Evolutionary conservation across 30 jellyfish, hydroid and myxozoan genomes (phyloP), one percentile per base, ranked within the genome.

Genomic region (Mastigias papua): DNA sequence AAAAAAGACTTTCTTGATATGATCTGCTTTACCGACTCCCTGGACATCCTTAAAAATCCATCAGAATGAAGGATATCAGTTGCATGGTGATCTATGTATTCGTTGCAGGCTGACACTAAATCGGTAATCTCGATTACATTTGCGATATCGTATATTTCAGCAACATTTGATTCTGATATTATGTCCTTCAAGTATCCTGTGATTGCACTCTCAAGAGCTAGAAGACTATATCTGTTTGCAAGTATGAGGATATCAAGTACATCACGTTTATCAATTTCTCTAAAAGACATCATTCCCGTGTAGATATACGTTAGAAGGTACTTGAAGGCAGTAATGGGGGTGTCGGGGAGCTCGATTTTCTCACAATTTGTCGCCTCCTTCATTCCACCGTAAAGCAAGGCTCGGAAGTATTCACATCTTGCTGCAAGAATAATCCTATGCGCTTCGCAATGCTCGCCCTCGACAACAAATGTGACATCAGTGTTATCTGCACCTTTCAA

Each of bases 351-450:
- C 7, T 26, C 69, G 33, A 94, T 89, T 75, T 90, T 95, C 9
- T 80, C 95, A 11, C 63, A 25, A 42, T 82, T 69, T 21, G 90
- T 86, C 60, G 99, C 74, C 66, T 94, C 99, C 63, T 83, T 77
- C 97, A 94, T 78, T 10, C 99, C 99, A 69, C 99, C 99, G 70
- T 78, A 94, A 0, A 94, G 76, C 63, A 94, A 67, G 11, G 99
- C 99, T 23, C 99, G 89, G 72, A 94, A 94, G 75, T 94, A 94
- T 65, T 94, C 99, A 73, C 99, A 94, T 66, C 97, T 80, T 19
- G 99, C 96, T 0, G 99, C 78, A 1, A 94, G 84, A 27, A 94
- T 90, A 50, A 94, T 37, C 13, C 97, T 28, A 46, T 94, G 99
- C 5, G 97, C 96, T 17, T 74, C 79, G 74, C 90, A 94, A 37